Conservation (phyloP, 2,797 vertebrate species). For the Hozukius guyotensis region DNA sequence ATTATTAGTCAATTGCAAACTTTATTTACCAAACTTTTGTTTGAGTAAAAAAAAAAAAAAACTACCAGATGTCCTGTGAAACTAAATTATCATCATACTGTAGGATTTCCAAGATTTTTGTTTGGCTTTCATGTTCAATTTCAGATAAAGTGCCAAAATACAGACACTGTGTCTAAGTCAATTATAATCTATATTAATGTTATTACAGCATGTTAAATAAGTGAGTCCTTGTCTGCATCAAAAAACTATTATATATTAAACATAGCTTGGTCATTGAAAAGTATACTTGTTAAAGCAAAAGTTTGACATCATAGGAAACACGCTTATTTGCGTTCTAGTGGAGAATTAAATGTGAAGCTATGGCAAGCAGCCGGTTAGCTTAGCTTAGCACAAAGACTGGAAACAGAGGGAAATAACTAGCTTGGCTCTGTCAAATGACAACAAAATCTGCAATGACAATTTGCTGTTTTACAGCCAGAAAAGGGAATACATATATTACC, state of each 20-base stretch:
- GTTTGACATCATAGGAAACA: not conserved
- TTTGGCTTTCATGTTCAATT: not conserved
- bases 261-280: not conserved
- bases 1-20: conserved; percentile 5
- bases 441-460: not conserved
- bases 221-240: not conserved
- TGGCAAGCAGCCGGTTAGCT: not conserved
- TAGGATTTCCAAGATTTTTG: not conserved
- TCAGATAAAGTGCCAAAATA: not conserved
- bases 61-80: conserved; percentile 2
- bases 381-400: not conserved
- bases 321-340: not conserved
- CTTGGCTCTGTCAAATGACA: not conserved
- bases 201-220: not conserved
- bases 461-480: not conserved
- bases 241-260: not conserved
- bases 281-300: not conserved
- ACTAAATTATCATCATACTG: not conserved
- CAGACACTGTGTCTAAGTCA: not conserved
- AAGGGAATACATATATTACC: not conserved
- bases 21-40: conserved; percentile 16
- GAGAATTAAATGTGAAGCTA: not conserved
- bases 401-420: not conserved
- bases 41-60: not conserved
- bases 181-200: not conserved